Conservation (phyloP, 2,888 invertebrate species). For the Pogonocherus hispidulus region DNA sequence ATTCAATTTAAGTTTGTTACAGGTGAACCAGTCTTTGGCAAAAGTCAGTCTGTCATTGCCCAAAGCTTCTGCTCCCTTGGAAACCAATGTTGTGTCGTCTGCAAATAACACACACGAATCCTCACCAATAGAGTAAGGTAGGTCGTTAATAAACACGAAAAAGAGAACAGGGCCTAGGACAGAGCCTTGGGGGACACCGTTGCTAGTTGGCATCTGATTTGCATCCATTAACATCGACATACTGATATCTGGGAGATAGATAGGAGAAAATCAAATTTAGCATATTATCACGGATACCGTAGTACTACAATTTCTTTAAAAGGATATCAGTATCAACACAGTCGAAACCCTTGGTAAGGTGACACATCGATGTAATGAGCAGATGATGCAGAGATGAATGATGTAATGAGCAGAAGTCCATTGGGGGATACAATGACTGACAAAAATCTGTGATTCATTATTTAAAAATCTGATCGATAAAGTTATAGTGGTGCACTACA, state of each 20-base stretch:
- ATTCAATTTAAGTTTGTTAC: no score
- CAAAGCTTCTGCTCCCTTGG: no score
- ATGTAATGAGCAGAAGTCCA: no score
- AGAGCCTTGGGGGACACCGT: conserved; percentile 2
- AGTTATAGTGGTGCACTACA: no score
- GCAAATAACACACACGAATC: not conserved
- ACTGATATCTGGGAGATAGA: not conserved
- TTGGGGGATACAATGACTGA: no score
- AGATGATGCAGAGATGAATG: no score
- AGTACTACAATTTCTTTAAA: not conserved
- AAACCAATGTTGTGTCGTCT: not conserved
- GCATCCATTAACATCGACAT: not conserved
- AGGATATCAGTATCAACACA: not conserved
- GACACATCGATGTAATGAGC: no score
- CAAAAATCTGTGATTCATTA: no score
- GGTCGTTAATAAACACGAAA: not conserved
- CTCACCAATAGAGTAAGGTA: not conserved
- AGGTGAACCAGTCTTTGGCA: no score
- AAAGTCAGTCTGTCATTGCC: no score
- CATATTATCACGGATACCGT: not conserved
- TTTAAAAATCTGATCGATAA: no score
- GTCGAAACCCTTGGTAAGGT: not conserved
- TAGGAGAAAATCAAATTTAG: not conserved
- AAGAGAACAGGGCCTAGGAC: not conserved
- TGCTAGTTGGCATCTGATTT: not conserved